Percentiles rank a stretch among this genome's conserved stretches.
These are phyloP conservation scores for Hirundo rustica DNA, from an alignment of 2,797 vertebrate species.

Conservation along the genomic window DNA sequence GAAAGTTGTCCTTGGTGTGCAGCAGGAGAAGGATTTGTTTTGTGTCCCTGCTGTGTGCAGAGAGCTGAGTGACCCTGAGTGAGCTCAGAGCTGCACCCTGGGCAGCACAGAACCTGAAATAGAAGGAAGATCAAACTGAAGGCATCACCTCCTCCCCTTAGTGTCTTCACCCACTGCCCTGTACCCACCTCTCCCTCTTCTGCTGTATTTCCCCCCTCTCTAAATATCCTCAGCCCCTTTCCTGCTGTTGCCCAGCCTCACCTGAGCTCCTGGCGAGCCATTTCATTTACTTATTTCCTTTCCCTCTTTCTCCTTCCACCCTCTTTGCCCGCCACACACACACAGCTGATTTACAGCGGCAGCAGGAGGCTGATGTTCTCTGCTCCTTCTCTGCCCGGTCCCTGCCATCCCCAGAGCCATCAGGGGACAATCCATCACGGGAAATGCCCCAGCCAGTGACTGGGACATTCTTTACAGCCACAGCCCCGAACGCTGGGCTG, in stretches of 20 bases:
- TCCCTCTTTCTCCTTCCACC: background rate
- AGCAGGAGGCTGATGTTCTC: background rate
- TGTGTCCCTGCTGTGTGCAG: no score
- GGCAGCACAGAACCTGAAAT: background rate
- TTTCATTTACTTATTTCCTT: background rate
- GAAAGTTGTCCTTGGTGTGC: no score
- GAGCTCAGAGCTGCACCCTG: background rate
- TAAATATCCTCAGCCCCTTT: background rate
- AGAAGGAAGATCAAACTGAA: background rate
- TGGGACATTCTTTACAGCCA: background rate
- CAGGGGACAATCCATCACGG: background rate
- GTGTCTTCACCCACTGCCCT: background rate
- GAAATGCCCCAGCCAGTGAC: background rate
- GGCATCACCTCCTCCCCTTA: background rate
- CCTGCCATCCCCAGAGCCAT: background rate
- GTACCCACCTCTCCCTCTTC: background rate
- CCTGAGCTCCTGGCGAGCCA: background rate
- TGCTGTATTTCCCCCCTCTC: conserved; percentile 13
- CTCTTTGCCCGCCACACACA: background rate
- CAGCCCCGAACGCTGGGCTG: background rate
- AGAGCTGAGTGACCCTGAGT: background rate
- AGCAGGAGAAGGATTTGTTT: no score
- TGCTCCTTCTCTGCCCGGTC: background rate
- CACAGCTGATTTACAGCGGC: background rate
- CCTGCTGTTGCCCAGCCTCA: background rate